A percentile compares a stretch with the other conserved stretches of the same genome.
phyloP scores from a whole-genome alignment of 2,888 invertebrate genomes.

The Scaptomyza parva region DNA sequence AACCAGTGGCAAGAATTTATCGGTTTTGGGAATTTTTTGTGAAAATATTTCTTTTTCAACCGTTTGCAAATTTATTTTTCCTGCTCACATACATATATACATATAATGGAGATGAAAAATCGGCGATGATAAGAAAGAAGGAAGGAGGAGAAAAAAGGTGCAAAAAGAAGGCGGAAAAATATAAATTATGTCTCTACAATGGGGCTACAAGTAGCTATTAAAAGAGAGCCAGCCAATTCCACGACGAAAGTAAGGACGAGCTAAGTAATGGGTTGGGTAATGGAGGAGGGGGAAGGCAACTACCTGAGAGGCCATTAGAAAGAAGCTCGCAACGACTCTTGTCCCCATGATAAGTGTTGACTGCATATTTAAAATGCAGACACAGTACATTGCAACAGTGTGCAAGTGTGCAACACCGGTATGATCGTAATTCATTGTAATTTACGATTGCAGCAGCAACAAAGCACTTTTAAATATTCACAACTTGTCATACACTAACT shows the following conservation, averaged over 20 bases:
- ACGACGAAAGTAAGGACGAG: background rate
- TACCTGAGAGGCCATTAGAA: slow-evolving; percentile 49
- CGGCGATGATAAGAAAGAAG: slow-evolving; percentile 42
- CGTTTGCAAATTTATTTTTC: slow-evolving; percentile 76
- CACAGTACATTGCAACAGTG: no score
- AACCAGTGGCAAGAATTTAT: slow-evolving; percentile 63
- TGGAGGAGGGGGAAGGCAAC: no score
- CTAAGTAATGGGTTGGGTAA: slow-evolving; percentile 5
- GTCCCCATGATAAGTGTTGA: slow-evolving; percentile 54
- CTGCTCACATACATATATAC: slow-evolving; percentile 32
- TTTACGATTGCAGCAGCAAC: slow-evolving; percentile 65
- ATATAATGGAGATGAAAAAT: slow-evolving; percentile 75
- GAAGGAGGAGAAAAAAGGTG: slow-evolving; percentile 40
- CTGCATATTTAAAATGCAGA: slow-evolving; percentile 73
- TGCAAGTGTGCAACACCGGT: slow-evolving; percentile 48
- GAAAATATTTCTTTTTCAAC: slow-evolving; percentile 66
- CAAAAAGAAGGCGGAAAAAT: slow-evolving; percentile 36
- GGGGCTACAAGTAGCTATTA: slow-evolving; percentile 45
- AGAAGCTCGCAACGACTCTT: slow-evolving; percentile 28
- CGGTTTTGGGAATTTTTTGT: slow-evolving; percentile 61
- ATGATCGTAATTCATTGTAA: slow-evolving; percentile 74
- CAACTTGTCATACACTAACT: slow-evolving; percentile 5
- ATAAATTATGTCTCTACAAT: slow-evolving; percentile 53
- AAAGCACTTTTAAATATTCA: slow-evolving; percentile 7
- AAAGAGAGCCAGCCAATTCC: slow-evolving; percentile 31